phyloP scores from a whole-genome alignment of 2,797 vertebrate species.

The Hybognathus amarus region DNA sequence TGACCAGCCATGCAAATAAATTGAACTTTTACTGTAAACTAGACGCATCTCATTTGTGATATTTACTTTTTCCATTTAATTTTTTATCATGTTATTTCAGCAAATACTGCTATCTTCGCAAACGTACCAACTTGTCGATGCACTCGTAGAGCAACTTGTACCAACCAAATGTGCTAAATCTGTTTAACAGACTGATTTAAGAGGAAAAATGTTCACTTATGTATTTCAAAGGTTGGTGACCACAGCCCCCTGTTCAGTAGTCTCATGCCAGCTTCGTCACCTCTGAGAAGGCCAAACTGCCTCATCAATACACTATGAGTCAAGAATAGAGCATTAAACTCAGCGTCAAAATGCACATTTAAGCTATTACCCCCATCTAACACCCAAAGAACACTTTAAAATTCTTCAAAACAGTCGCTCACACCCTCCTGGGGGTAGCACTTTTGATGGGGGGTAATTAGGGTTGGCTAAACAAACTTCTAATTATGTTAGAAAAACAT shows the following conservation, averaged over 20 bases:
- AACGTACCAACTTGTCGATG: not conserved
- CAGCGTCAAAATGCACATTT: conserved; percentile 65
- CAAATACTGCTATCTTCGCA: not conserved
- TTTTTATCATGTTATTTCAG: not conserved
- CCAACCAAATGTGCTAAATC: not conserved
- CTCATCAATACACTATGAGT: not conserved
- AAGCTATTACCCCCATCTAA: conserved; percentile 58
- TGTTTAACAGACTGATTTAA: not conserved
- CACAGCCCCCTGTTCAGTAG: not conserved
- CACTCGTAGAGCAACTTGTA: not conserved
- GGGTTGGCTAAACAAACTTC: conserved; percentile 73
- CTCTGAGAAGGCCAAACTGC: not conserved
- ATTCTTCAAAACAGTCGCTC: conserved; percentile 69
- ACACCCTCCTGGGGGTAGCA: conserved; percentile 65
- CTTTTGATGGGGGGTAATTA: conserved; percentile 68
- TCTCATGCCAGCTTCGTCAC: not conserved
- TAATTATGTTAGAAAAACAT: conserved; percentile 74
- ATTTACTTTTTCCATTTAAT: not conserved
- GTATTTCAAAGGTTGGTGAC: not conserved
- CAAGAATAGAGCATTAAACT: conserved; percentile 6
- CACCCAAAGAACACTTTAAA: not conserved
- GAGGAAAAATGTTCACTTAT: not conserved
- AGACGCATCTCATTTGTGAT: not conserved
- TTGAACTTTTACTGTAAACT: not conserved
- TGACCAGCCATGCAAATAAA: not conserved